phyloP scores from a whole-genome alignment of 92 coral and sea anemone species.

The Phenganax stokvisi region DNA sequence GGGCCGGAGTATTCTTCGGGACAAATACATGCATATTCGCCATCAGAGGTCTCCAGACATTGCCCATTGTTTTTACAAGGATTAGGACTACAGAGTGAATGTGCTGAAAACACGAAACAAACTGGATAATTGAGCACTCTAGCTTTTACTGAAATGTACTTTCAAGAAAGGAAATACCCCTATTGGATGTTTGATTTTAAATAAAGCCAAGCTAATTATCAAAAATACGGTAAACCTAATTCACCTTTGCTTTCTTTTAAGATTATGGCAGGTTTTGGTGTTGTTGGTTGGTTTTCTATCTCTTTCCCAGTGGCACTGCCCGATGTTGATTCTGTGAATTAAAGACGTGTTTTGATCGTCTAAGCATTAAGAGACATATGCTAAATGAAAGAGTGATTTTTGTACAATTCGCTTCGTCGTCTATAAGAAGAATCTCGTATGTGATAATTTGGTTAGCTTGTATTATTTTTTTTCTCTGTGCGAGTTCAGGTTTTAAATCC shows the following conservation, averaged over 20 bases:
- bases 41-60: slow-evolving; percentile 87
- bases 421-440: too few relatives aligned
- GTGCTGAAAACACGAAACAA: slow-evolving; percentile 40
- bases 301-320: neutral
- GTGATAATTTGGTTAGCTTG: too few relatives aligned
- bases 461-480: too few relatives aligned
- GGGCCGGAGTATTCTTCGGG: slow-evolving; percentile 88
- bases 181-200: neutral
- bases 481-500: neutral
- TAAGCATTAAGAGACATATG: too few relatives aligned
- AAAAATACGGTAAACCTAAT: too few relatives aligned
- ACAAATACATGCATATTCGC: slow-evolving; percentile 83
- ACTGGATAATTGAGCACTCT: neutral
- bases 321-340: neutral
- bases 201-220: too few relatives aligned
- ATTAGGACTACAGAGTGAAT: slow-evolving; percentile 62
- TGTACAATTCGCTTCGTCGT: too few relatives aligned
- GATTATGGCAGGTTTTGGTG: neutral
- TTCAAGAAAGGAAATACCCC: neutral
- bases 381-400: too few relatives aligned
- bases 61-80: slow-evolving; percentile 81
- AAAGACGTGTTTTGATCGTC: too few relatives aligned
- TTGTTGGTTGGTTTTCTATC: neutral
- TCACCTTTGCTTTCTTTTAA: neutral
- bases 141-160: neutral